phyloP scores from a whole-genome alignment of 2,888 invertebrate species.

The Cataglyphis cursor region DNA sequence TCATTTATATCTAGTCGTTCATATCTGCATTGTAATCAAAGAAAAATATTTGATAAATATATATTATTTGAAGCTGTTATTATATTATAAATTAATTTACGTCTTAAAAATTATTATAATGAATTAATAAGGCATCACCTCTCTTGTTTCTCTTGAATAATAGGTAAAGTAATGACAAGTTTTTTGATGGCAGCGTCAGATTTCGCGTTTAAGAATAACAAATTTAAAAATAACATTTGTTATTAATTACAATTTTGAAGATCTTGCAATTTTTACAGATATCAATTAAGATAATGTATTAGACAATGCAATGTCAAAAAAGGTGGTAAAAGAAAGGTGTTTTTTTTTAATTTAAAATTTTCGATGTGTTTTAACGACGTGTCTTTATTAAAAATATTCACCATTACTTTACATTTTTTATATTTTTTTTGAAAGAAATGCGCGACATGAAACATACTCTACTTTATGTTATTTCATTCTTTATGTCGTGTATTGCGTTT shows the following conservation, averaged over 20 bases:
- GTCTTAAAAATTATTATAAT: background rate
- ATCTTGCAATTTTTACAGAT: background rate
- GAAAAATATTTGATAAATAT: no score
- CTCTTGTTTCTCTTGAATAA: background rate
- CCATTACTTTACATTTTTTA: background rate
- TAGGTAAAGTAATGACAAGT: background rate
- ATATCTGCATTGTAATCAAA: no score
- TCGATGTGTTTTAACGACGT: constrained; percentile 16
- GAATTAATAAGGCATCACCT: background rate
- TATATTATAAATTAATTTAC: no score
- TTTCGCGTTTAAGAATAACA: no score
- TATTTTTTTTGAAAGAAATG: background rate
- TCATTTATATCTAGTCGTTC: no score
- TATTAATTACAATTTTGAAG: background rate
- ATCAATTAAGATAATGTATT: background rate
- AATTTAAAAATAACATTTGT: no score
- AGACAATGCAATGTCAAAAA: background rate
- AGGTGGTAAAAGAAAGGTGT: background rate
- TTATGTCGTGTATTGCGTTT: constrained; percentile 30
- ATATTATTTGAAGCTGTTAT: no score
- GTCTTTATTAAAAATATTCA: constrained; percentile 27
- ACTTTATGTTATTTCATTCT: constrained; percentile 46
- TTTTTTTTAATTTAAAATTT: background rate
- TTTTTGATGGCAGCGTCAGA: no score
- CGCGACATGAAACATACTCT: constrained; percentile 28